Conservation (phyloP, 2,888 invertebrate genomes). For the Chrysodeixis includens region DNA sequence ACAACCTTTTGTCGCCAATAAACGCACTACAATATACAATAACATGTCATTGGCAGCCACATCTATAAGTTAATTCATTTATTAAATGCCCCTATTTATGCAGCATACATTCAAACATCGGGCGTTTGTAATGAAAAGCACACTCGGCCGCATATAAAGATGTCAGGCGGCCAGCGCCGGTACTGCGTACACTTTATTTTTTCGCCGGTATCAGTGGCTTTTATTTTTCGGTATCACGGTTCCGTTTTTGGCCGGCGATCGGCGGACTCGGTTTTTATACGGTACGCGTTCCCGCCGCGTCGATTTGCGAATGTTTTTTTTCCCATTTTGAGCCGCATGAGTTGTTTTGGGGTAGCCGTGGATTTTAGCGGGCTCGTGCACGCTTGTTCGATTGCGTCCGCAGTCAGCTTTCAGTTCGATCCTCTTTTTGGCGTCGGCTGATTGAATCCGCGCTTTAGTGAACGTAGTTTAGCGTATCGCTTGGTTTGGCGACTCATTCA, state of each 20-base stretch:
- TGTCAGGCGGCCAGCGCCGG: slow-evolving; percentile 69
- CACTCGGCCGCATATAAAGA: slow-evolving; percentile 76
- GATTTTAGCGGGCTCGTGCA: slow-evolving; percentile 81
- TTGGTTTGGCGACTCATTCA: slow-evolving; percentile 82
- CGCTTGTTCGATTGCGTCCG: slow-evolving; percentile 85
- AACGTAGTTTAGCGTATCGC: slow-evolving; percentile 84
- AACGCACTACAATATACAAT: neutral
- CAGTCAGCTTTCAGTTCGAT: slow-evolving; percentile 75
- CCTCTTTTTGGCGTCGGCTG: slow-evolving; percentile 79
- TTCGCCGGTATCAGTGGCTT: slow-evolving; percentile 83
- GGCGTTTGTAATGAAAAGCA: slow-evolving; percentile 56
- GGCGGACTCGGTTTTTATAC: slow-evolving; percentile 85
- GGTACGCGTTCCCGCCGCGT: slow-evolving; percentile 81
- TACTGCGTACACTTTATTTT: slow-evolving; percentile 82
- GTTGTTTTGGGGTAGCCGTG: slow-evolving; percentile 87
- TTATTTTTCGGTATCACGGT: slow-evolving; percentile 89
- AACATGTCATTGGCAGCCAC: neutral
- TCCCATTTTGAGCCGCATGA: slow-evolving; percentile 79
- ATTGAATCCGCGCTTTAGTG: slow-evolving; percentile 88
- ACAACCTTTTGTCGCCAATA: neutral
- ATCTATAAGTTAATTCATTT: neutral
- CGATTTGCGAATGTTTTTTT: slow-evolving; percentile 87
- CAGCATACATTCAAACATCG: slow-evolving; percentile 35
- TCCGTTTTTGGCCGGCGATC: slow-evolving; percentile 87
- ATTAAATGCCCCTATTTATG: neutral